Evolutionary conservation across 2,888 invertebrate species (phyloP), one percentile per base, ranked within the genome.

Genomic region (Baronia brevicornis): DNA sequence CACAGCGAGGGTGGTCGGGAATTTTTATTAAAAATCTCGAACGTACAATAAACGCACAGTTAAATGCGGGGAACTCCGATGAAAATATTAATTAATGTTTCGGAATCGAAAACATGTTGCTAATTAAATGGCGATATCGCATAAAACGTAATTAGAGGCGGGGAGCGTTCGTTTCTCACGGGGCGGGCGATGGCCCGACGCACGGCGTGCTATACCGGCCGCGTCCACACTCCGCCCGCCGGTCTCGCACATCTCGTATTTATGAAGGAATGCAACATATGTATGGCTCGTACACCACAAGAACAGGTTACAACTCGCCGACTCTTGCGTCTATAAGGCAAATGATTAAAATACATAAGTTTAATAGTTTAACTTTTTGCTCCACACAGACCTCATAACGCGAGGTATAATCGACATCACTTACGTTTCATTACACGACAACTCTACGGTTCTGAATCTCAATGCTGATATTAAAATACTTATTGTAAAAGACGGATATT

Each of bases 41-140:
- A 68, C 69, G 72, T 71, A 71, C 68, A 78, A 79, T 79, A 82
- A 82, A 82, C 75, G 73, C 72, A 79, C 80, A 78, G 73, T 79
- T 77, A 77, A 78, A 80, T 73, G 78, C 71, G 70, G 72, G 62
- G 74, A 77, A 74, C 70, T 73, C 78, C 73, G 78, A 78, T 80
- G 79, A 79, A 82, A 80, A 80, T 80, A 82, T 82, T 80, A 82
- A 82, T 82, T 80, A 80, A 79, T 78, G 79, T 79, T 75, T 72
- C 68, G 74, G 72, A 79, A 82, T 80, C 77, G 72, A 69, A 75
- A 80, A 79, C 79, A 78, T 75, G 77, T 80, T 77, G 79, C 82
- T 82, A 82, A 82, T 82, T 79, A 82, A 82, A 82, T 75, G 82
- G 74, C 80, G 75, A 82, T 82, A 80, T 79, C 74, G 77, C 71